These are phyloP conservation scores for Vanacampus margaritifer DNA, from an alignment of 2,113 vertebrate species.

Conservation along the genomic window DNA sequence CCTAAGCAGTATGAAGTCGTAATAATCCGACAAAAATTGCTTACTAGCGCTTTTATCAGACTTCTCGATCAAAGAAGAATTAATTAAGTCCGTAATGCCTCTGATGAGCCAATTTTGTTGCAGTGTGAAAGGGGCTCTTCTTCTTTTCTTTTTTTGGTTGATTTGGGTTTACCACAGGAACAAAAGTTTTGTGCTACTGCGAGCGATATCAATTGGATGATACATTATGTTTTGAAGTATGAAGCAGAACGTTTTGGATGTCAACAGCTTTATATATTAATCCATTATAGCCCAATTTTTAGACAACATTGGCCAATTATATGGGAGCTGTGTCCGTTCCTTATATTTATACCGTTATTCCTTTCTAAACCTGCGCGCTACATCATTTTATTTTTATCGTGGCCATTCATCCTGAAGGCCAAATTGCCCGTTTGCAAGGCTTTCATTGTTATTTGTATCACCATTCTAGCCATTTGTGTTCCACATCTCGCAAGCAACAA, in stretches of 20 bases:
- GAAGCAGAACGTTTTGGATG: background rate
- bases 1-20: no score
- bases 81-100: background rate
- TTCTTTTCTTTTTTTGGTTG: background rate
- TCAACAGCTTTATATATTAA: slow-evolving; percentile 9
- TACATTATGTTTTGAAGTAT: background rate
- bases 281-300: slow-evolving; percentile 1
- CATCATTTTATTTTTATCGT: slow-evolving; percentile 7
- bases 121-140: background rate
- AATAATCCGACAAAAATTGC: no score
- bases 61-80: no score
- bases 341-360: slow-evolving; percentile 7
- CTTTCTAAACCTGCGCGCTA: background rate
- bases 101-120: background rate
- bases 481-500: background rate
- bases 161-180: background rate
- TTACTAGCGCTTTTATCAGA: no score
- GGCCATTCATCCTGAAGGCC: slow-evolving; percentile 8
- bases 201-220: background rate
- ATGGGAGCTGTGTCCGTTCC: slow-evolving; percentile 6
- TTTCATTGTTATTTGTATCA: background rate
- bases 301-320: slow-evolving; percentile 21
- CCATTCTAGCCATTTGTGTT: slow-evolving; percentile 1
- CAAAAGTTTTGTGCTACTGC: background rate
- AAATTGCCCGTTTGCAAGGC: slow-evolving; percentile 21